Evolutionary conservation across 2,113 vertebrate species (phyloP).

Genomic region (Pontoporia blainvillei): DNA sequence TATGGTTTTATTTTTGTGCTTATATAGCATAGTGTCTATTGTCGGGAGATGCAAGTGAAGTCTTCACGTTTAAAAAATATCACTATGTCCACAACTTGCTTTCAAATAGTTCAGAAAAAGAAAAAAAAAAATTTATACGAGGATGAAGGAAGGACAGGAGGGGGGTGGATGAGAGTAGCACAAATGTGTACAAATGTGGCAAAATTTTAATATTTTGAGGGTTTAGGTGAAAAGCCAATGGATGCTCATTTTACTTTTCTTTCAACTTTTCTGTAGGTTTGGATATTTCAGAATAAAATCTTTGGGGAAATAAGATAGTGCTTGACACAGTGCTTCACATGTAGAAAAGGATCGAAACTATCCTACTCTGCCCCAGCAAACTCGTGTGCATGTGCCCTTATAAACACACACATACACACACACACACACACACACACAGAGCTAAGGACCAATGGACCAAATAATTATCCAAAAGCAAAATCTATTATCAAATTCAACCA

Average conservation of each 20-base stretch:
- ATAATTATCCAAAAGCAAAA: background rate
- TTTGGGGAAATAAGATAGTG: background rate
- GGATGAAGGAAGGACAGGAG: background rate
- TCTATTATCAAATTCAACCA: background rate
- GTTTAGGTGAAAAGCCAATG: background rate
- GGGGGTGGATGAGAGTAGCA: rapidly evolving
- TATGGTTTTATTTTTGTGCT: background rate
- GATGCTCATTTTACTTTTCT: background rate
- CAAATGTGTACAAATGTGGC: background rate
- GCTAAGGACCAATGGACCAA: background rate
- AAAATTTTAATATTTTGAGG: background rate
- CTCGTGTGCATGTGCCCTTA: too few species aligned
- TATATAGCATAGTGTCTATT: background rate
- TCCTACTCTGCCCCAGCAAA: background rate
- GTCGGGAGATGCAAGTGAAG: background rate
- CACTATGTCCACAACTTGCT: background rate
- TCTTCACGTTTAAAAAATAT: background rate
- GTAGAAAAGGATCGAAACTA: background rate
- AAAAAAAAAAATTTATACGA: background rate
- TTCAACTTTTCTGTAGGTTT: background rate
- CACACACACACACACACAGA: background rate
- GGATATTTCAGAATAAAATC: background rate
- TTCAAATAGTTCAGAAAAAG: background rate
- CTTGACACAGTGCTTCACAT: background rate
- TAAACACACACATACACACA: background rate